phyloP scores from a whole-genome alignment of 2,113 vertebrate genomes.

The Electrona antarctica region DNA sequence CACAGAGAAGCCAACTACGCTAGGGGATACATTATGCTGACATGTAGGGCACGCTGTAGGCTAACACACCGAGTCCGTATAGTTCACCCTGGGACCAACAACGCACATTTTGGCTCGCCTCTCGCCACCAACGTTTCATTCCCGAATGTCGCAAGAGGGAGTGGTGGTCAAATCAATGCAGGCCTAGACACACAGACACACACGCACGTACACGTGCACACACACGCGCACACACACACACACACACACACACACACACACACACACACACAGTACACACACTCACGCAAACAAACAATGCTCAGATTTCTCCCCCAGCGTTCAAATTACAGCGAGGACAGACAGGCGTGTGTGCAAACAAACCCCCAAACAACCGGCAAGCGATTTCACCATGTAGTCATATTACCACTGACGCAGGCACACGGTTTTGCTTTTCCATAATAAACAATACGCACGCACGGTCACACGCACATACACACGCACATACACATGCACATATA shows the following conservation, averaged over 20 bases:
- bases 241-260: constrained; percentile 9
- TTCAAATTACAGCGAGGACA: neutral
- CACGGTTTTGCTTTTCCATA: no score
- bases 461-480: no score
- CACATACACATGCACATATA: no score
- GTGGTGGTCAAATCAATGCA: no score
- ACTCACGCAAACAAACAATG: constrained; percentile 5
- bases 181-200: neutral
- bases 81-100: no score
- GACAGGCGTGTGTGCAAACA: neutral
- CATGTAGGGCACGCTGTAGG: no score
- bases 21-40: no score
- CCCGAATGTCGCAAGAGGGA: no score
- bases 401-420: constrained; percentile 5
- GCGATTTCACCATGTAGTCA: constrained; percentile 13
- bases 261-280: neutral
- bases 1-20: no score
- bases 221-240: constrained; percentile 2
- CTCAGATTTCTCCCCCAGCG: neutral
- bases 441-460: neutral
- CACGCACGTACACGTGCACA: neutral
- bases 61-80: no score
- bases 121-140: no score
- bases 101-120: no score
- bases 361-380: neutral